phyloP scores from a whole-genome alignment of 2,113 vertebrate genomes.

The Lepus americanus region DNA sequence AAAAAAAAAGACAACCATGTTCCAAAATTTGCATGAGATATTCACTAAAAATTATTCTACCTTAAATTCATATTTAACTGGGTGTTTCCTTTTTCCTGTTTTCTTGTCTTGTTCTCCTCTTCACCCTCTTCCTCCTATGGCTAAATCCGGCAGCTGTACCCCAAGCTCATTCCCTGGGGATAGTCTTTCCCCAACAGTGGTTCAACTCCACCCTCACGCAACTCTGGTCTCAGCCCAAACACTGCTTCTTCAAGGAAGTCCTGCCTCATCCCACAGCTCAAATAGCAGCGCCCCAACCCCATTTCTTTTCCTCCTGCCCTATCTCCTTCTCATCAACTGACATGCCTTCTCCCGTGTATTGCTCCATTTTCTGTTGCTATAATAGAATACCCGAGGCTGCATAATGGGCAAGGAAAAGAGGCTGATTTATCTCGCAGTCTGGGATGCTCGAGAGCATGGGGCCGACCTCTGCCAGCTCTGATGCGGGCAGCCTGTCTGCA shows the following conservation, averaged over 20 bases:
- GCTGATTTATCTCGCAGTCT: too few species aligned
- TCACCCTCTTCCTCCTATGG: background rate
- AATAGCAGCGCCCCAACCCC: background rate
- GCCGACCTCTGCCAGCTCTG: too few species aligned
- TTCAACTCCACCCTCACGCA: background rate
- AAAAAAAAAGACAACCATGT: background rate
- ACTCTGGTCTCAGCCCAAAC: background rate
- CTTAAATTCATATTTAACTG: conserved; percentile 10
- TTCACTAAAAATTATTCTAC: background rate
- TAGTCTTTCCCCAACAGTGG: too few species aligned
- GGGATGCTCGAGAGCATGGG: too few species aligned
- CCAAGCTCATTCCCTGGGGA: background rate
- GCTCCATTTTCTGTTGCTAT: too few species aligned
- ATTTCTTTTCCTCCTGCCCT: accelerated
- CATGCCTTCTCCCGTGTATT: too few species aligned
- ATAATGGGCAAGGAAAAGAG: too few species aligned
- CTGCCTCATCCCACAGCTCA: background rate
- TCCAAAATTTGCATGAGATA: background rate
- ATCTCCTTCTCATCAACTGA: background rate
- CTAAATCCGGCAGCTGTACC: background rate
- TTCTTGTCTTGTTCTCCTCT: background rate
- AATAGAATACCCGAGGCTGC: too few species aligned
- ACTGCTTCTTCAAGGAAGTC: background rate
- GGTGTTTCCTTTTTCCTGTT: background rate
- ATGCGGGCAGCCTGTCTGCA: too few species aligned